These are phyloP conservation scores for Psix sp. DNA, from an alignment of 1,140 invertebrate species.

Conservation along the genomic window DNA sequence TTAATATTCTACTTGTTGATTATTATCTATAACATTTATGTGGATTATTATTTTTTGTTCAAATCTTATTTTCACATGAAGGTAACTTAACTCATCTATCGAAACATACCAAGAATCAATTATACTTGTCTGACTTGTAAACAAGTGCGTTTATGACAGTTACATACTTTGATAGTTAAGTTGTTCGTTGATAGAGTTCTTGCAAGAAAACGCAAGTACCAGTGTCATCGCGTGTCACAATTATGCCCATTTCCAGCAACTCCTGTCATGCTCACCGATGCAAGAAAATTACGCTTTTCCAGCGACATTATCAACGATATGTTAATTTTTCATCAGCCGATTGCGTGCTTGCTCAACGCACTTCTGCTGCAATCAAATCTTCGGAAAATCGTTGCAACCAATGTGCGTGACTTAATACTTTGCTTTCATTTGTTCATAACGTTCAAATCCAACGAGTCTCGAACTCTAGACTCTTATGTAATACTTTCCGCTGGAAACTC, in stretches of 20 bases:
- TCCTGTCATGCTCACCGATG: constrained; percentile 13
- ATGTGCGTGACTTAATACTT: not conserved
- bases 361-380: not conserved
- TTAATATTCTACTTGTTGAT: not conserved
- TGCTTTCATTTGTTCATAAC: not conserved
- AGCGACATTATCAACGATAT: constrained; percentile 6
- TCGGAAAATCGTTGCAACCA: not conserved
- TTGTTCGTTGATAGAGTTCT: constrained; percentile 30
- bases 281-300: constrained; percentile 17
- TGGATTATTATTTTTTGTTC: constrained; percentile 1
- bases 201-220: constrained; percentile 23
- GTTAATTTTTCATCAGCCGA: constrained; percentile 7
- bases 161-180: constrained; percentile 31
- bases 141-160: constrained; percentile 38
- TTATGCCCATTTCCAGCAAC: constrained; percentile 33
- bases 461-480: constrained; percentile 5
- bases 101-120: constrained; percentile 37
- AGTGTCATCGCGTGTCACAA: constrained; percentile 34
- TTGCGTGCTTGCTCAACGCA: constrained; percentile 6
- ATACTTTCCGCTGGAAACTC: constrained; percentile 20
- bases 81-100: constrained; percentile 30
- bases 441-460: not conserved
- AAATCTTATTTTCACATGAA: constrained; percentile 9
- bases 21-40: no score
- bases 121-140: constrained; percentile 29